These are phyloP conservation scores for Muntiacus reevesi DNA, from an alignment of 2,113 vertebrate genomes.

Conservation along the genomic window DNA sequence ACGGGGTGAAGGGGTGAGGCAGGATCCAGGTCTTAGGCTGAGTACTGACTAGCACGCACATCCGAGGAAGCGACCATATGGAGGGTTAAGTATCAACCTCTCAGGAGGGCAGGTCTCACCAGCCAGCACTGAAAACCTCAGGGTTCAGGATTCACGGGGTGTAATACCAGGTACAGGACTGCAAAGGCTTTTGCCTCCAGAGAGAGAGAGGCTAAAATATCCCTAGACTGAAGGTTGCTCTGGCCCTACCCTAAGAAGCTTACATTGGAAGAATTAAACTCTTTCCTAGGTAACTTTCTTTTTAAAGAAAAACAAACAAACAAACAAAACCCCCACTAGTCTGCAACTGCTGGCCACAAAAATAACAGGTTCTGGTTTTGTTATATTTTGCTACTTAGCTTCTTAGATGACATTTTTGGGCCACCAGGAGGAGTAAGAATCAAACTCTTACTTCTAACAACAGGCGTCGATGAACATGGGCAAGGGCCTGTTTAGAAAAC, in stretches of 20 bases:
- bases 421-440: not conserved
- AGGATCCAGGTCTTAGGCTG: not conserved
- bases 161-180: not conserved
- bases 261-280: not conserved
- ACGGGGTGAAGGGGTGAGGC: not conserved
- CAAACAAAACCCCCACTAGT: not conserved
- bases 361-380: not conserved
- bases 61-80: accelerated
- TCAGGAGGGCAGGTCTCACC: not conserved
- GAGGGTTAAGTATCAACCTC: not conserved
- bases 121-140: not conserved
- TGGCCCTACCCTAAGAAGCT: not conserved
- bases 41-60: accelerated
- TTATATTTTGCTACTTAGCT: not conserved
- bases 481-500: not conserved
- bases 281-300: not conserved
- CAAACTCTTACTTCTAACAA: not conserved
- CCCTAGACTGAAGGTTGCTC: not conserved
- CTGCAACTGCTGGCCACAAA: not conserved
- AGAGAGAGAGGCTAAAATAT: not conserved
- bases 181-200: not conserved
- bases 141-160: not conserved
- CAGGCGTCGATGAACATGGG: accelerated
- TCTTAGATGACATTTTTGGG: not conserved
- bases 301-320: not conserved